Percentiles rank a stretch among this genome's conserved stretches.
Conservation (phyloP, 2,888 invertebrate species). For the Hololepta plana region DNA sequence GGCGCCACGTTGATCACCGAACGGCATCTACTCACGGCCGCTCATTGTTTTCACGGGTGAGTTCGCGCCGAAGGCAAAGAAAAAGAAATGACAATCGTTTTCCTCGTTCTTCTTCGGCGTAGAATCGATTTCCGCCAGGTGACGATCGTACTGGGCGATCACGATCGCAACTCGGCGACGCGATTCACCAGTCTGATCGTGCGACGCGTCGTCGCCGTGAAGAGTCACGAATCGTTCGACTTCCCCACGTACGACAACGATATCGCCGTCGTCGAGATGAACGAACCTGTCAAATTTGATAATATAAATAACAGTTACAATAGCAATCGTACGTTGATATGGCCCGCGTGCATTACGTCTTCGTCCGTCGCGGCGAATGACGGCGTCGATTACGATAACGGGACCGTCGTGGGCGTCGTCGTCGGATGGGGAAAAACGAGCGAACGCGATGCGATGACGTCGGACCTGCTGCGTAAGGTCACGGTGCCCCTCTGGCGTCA, state of each 20-base stretch:
- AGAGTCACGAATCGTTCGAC: conserved; percentile 49
- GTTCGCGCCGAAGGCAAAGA: conserved; percentile 3
- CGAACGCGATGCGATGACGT: conserved; percentile 46
- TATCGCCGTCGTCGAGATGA: conserved; percentile 53
- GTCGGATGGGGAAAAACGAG: conserved; percentile 59
- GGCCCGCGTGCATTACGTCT: too few relatives aligned
- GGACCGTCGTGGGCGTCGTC: conserved; percentile 43
- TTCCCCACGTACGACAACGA: conserved; percentile 56
- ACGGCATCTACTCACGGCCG: conserved; percentile 55
- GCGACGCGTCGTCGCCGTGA: conserved; percentile 25
- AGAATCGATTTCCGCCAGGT: conserved; percentile 35
- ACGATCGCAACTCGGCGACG: conserved; percentile 32
- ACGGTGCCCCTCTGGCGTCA: conserved; percentile 53
- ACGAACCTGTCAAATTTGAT: conserved; percentile 41
- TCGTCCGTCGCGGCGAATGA: too few relatives aligned
- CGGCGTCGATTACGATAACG: too few relatives aligned
- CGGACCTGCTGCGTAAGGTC: conserved; percentile 49
- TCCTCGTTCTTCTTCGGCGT: too few relatives aligned
- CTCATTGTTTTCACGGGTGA: conserved; percentile 59
- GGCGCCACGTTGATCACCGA: conserved; percentile 54
- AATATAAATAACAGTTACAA: too few relatives aligned
- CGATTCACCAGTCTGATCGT: conserved; percentile 29
- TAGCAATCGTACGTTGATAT: too few relatives aligned
- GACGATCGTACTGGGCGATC: conserved; percentile 36
- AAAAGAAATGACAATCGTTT: too few relatives aligned